Percentiles rank a stretch among this genome's conserved stretches.
These are phyloP conservation scores for Vanessa tameamea DNA, from an alignment of 1,140 invertebrate species.

Conservation along the genomic window DNA sequence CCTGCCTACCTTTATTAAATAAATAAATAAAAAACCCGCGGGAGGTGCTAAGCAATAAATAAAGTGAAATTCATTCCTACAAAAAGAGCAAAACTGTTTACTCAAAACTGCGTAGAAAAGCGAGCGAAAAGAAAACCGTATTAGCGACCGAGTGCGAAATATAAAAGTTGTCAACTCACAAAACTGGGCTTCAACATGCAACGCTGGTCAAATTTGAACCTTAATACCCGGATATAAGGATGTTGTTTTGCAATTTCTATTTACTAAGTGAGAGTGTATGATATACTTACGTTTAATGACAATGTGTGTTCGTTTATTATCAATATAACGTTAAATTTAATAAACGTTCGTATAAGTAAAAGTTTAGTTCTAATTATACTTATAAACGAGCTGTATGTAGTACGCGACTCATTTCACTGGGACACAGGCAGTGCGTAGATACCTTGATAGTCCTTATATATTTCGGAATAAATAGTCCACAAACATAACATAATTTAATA, in stretches of 20 bases:
- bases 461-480: no score
- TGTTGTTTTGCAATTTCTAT: constrained; percentile 8
- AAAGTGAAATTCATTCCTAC: constrained; percentile 3
- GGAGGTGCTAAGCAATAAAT: background rate
- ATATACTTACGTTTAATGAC: constrained; percentile 1
- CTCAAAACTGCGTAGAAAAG: constrained; percentile 13
- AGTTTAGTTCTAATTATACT: background rate
- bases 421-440: no score
- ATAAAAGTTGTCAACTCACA: constrained; percentile 21
- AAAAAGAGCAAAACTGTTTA: background rate
- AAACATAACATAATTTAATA: no score
- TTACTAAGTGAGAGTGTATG: constrained; percentile 25
- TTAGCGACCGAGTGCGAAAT: constrained; percentile 21
- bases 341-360: background rate
- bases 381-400: no score
- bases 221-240: background rate
- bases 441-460: no score
- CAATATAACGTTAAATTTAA: background rate
- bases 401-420: no score
- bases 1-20: no score
- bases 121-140: constrained; percentile 19
- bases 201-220: background rate
- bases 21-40: no score
- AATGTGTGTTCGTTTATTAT: background rate
- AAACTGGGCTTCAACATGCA: background rate